Evolutionary conservation across 2,888 invertebrate species (phyloP), one percentile per base, ranked within the genome.

Genomic region (Uropetala carovei): DNA sequence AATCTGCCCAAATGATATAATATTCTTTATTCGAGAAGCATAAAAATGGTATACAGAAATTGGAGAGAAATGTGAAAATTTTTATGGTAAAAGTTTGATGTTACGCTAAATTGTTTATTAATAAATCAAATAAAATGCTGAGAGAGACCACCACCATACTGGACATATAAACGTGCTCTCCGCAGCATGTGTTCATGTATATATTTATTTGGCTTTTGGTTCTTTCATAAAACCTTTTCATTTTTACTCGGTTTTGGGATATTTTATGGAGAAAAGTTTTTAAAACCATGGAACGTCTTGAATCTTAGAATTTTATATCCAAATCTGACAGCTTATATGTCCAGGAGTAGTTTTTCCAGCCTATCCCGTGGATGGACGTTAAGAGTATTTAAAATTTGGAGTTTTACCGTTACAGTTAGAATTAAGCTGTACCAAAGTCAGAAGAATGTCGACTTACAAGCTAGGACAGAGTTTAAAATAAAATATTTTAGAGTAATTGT

Each of bases 191-290:
- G 43, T 75, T 10, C 27, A 27, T 75, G 13, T 75, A 75, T 75
- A 27, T 27, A 22, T 10, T 13, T 27, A 13, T 22, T 22, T 22
- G 27, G n/a, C 22, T 27, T 75, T 22, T 75, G 8, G 75, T 27
- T 75, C 75, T 22, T 75, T 27, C 22, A 13, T 75, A n/a, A 75
- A 22, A 75, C 27, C 16, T 22, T 27, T 75, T 27, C 75, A 75
- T 0, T n/a, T 11, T 22, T 75, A n/a, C 22, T 75, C 27, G 27
- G n/a, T 9, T 75, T 75, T 27, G 11, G 11, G 22, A 75, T 75
- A 75, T 75, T 75, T 75, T 27, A 75, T 75, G 75, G 13, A 75
- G 27, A 75, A 75, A 27, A 75, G 27, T 75, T 75, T 75, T 75
- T 75, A 27, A 75, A 75, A 75, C 75, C 27, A 22, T 5, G 75